Evolutionary conservation across 2,113 vertebrate species (phyloP).

Genomic region (Mirounga angustirostris): DNA sequence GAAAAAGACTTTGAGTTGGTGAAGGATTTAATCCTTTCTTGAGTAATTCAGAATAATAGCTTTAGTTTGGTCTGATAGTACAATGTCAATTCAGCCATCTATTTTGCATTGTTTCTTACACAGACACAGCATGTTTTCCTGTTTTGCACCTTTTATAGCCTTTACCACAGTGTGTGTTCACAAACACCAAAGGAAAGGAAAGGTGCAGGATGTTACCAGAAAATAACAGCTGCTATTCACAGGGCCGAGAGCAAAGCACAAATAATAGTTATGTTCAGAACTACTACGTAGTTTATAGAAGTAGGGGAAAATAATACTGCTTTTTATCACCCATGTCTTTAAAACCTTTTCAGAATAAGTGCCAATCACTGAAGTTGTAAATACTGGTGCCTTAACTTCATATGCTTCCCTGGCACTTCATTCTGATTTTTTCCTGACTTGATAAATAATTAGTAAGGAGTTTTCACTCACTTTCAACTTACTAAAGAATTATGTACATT

Average conservation of each 20-base stretch:
- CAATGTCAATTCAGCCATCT: constrained; percentile 63
- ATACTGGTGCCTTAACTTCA: constrained; percentile 89
- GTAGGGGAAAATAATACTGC: constrained; percentile 68
- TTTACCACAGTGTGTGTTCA: constrained; percentile 72
- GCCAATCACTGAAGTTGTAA: constrained; percentile 87
- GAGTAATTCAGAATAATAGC: constrained; percentile 52
- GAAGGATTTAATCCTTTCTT: constrained; percentile 69
- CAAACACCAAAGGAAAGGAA: constrained; percentile 79
- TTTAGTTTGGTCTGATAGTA: constrained; percentile 47
- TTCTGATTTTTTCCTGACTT: constrained; percentile 80
- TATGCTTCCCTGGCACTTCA: constrained; percentile 87
- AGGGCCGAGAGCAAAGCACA: constrained; percentile 78
- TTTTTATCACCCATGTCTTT: constrained; percentile 80
- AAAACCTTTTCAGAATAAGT: constrained; percentile 84
- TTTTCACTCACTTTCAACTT: constrained; percentile 65
- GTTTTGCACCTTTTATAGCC: constrained; percentile 57
- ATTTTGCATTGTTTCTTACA: constrained; percentile 63
- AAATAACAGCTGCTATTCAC: constrained; percentile 74
- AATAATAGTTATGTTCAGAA: constrained; percentile 46
- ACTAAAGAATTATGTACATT: constrained; percentile 54
- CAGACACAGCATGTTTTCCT: constrained; percentile 62
- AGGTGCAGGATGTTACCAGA: constrained; percentile 58
- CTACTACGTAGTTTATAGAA: constrained; percentile 77
- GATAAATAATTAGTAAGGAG: constrained; percentile 46
- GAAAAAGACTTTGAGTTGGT: constrained; percentile 70